Evolutionary conservation across 2,113 vertebrate genomes (phyloP).

Genomic region (Neolamprologus ventralis): DNA sequence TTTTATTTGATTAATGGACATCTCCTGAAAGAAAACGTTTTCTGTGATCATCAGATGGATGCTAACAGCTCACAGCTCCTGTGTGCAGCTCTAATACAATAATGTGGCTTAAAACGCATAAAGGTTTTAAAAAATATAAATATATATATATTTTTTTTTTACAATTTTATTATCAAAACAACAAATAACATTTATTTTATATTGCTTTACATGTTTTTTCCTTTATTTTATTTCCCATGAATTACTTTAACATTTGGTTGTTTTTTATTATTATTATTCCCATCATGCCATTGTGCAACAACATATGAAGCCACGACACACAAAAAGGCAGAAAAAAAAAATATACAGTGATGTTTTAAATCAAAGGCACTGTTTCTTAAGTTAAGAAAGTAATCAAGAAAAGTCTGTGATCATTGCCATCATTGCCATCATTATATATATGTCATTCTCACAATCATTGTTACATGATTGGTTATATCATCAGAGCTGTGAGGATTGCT

Average conservation of each 20-base stretch:
- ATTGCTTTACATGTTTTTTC: slow-evolving; percentile 19
- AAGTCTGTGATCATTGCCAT: neutral
- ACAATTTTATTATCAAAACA: slow-evolving; percentile 70
- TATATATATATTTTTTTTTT: neutral
- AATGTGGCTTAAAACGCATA: neutral
- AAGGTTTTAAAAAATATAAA: slow-evolving; percentile 2
- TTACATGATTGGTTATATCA: slow-evolving; percentile 29
- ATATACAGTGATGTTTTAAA: slow-evolving; percentile 3
- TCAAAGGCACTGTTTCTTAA: slow-evolving; percentile 59
- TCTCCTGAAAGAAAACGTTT: neutral
- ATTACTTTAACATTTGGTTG: neutral
- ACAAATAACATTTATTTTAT: slow-evolving; percentile 23
- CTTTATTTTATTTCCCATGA: slow-evolving; percentile 8
- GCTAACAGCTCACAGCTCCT: neutral
- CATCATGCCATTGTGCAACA: slow-evolving; percentile 20
- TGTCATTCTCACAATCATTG: neutral
- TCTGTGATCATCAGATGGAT: rapidly evolving
- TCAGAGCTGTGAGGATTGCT: neutral
- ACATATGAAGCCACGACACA: neutral
- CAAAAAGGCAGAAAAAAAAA: neutral
- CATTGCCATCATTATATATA: neutral
- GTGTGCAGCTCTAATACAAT: neutral
- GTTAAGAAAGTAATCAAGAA: slow-evolving; percentile 9
- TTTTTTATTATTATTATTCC: slow-evolving; percentile 1
- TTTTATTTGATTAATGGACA: neutral